Evolutionary conservation across 2,888 invertebrate genomes (phyloP), one percentile per base, ranked within the genome.

Genomic region (Leptarthrus brevirostris): DNA sequence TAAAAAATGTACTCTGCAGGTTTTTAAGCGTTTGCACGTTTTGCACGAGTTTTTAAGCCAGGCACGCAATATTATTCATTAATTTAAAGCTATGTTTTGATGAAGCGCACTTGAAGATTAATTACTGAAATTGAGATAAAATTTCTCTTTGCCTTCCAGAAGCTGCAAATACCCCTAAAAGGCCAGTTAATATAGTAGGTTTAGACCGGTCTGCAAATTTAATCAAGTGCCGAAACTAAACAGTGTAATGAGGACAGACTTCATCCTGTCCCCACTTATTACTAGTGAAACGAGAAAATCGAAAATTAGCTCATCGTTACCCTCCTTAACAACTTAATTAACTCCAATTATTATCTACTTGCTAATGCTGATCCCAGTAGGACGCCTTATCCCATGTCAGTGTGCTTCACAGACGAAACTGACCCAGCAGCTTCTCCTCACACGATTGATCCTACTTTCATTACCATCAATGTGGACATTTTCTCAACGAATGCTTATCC

Each of bases 311-410:
- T 24, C 61, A 44, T 64, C 40, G 44, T 66, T 47, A 47, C 14
- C 47, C 47, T 16, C 5, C 47, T 22, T 66, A 66, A 47, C 26
- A 47, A 36, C 47, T 47, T 66, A 66, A 66, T 66, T 66, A 66
- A 66, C 47, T 47, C 24, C 64, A 66, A 66, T 66, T 66, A 66
- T 66, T 66, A 66, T 47, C 64, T 26, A 44, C 64, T 66, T 66
- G 47, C 22, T 44, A 47, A 66, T 47, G 47, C 64, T 47, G 20
- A 47, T 47, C 64, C 47, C 47, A 66, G 8, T 22, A 36, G 26
- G 52, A 52, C 22, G 22, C 12, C 52, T 52, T 52, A 52, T 52
- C 22, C 64, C 44, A 66, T 47, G n/a, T 66, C 61, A 61, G 34
- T 34, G 18, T 4, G 18, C 20, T 5, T 34, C 18, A 20, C 16